Conservation (phyloP, 2,113 vertebrate genomes). For the Cercopithecus mona region DNA sequence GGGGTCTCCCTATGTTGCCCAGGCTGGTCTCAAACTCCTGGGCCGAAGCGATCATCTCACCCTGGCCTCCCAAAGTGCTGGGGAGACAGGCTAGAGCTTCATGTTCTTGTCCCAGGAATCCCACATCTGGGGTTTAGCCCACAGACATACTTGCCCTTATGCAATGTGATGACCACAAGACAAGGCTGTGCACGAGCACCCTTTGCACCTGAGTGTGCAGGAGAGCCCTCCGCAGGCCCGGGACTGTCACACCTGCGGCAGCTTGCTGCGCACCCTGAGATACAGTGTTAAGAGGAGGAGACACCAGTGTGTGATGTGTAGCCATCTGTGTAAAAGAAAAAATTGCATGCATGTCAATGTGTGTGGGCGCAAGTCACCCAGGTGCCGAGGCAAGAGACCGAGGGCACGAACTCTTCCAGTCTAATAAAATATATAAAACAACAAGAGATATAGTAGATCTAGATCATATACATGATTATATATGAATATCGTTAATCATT, state of each 20-base stretch:
- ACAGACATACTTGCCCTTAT: fast-evolving
- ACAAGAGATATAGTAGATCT: no score
- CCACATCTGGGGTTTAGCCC: neutral
- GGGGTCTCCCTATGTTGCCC: no score
- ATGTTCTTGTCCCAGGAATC: neutral
- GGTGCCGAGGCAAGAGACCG: no score
- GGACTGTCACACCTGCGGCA: fast-evolving
- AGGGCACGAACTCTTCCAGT: no score
- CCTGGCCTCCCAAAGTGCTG: no score
- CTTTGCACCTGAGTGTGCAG: neutral
- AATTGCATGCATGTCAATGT: neutral
- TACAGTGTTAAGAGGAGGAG: neutral
- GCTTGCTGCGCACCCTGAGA: neutral
- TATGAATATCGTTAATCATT: no score
- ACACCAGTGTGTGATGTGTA: neutral
- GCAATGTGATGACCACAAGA: fast-evolving
- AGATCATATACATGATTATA: no score
- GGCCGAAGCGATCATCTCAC: no score
- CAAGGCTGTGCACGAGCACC: fast-evolving
- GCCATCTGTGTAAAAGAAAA: neutral
- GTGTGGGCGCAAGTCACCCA: no score
- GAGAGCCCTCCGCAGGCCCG: neutral
- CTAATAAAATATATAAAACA: no score
- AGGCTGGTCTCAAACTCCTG: no score
- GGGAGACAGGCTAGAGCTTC: neutral